These are phyloP conservation scores for Andrena praecox DNA, from an alignment of 2,888 invertebrate genomes.

Conservation along the genomic window DNA sequence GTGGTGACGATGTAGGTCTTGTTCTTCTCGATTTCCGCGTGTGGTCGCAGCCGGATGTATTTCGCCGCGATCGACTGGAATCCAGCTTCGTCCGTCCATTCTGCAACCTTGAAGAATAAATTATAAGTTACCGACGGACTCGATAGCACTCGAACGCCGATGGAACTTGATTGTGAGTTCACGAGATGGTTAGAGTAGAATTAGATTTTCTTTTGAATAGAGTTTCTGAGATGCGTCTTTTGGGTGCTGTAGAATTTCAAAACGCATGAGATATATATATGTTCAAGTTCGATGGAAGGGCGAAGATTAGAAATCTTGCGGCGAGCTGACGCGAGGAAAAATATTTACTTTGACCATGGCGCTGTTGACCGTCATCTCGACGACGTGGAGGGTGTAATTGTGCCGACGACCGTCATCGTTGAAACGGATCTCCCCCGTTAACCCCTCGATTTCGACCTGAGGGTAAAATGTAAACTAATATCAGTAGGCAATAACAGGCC, in stretches of 20 bases:
- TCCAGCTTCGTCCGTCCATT: conserved; percentile 94
- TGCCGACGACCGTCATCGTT: conserved; percentile 95
- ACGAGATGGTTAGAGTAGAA: too few species aligned
- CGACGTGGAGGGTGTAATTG: conserved; percentile 95
- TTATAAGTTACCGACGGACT: not conserved
- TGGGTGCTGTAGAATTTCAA: not conserved
- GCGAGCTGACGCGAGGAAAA: not conserved
- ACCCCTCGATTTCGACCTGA: conserved; percentile 95
- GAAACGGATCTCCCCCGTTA: conserved; percentile 96
- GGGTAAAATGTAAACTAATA: conserved; percentile 15
- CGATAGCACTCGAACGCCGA: too few species aligned
- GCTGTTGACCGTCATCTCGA: conserved; percentile 97
- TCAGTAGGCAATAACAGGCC: not conserved
- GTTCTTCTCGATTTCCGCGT: conserved; percentile 91
- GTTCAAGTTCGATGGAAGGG: not conserved
- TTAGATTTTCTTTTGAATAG: too few species aligned
- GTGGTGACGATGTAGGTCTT: conserved; percentile 95
- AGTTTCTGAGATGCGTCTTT: not conserved
- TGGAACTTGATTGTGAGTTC: too few species aligned
- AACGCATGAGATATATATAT: not conserved
- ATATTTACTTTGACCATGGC: conserved; percentile 93
- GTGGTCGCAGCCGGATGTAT: conserved; percentile 90
- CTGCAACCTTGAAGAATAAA: conserved; percentile 88
- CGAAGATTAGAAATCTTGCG: not conserved
- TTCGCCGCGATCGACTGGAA: conserved; percentile 91